Evolutionary conservation across 2,797 vertebrate genomes (phyloP).

Genomic region (Oceanodroma leucorhoa): DNA sequence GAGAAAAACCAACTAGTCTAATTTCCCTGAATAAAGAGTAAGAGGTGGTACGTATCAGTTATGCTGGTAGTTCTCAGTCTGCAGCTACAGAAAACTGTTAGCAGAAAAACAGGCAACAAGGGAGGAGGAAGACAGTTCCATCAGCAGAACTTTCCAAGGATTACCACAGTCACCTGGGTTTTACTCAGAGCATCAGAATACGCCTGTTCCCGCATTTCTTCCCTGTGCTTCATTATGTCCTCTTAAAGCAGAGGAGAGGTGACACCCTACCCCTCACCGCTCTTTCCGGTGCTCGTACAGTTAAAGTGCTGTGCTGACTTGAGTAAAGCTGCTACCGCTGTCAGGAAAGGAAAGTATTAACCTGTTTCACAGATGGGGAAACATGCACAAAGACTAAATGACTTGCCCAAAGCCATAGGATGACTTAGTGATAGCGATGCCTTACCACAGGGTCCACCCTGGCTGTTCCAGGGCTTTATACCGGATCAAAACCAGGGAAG

Average conservation of each 20-base stretch:
- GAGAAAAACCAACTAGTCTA: neutral
- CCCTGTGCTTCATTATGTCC: neutral
- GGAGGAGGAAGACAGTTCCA: neutral
- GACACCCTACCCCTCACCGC: neutral
- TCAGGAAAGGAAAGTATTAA: slow-evolving; percentile 40
- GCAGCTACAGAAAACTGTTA: neutral
- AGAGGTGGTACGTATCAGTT: neutral
- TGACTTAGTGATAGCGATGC: slow-evolving; percentile 9
- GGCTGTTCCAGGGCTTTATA: neutral
- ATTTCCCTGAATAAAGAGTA: neutral
- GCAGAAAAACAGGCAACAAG: neutral
- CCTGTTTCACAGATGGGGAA: slow-evolving; percentile 51
- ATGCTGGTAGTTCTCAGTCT: neutral
- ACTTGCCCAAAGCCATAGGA: slow-evolving; percentile 34
- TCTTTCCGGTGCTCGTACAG: neutral
- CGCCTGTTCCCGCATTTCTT: neutral
- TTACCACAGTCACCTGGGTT: neutral
- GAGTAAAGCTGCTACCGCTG: slow-evolving; percentile 15
- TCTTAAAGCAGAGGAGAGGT: neutral
- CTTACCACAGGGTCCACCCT: neutral
- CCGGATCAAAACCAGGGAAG: neutral
- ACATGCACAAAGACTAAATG: neutral
- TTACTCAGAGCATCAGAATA: neutral
- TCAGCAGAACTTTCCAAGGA: neutral
- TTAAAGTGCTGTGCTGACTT: neutral